These are phyloP conservation scores for Hystrix brachyura DNA, from an alignment of 2,113 vertebrate species.

Conservation along the genomic window DNA sequence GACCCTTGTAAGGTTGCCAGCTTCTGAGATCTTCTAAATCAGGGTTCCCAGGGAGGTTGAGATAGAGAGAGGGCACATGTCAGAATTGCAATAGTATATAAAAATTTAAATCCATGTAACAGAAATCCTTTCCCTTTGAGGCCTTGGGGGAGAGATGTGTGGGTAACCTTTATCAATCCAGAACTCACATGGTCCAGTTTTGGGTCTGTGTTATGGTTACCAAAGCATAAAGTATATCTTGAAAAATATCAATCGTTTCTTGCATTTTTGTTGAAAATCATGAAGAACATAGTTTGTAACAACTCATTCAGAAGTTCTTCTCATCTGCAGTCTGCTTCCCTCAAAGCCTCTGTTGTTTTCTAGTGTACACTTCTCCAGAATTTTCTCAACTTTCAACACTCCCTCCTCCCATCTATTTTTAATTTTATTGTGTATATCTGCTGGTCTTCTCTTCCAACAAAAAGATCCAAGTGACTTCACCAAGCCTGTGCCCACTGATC, in stretches of 20 bases:
- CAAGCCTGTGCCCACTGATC: not conserved
- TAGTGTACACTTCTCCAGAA: not conserved
- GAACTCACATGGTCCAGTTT: not conserved
- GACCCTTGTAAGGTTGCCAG: not conserved
- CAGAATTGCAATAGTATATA: not conserved
- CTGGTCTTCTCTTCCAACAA: not conserved
- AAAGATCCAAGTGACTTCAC: not conserved
- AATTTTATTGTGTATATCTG: not conserved
- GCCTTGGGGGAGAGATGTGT: not conserved
- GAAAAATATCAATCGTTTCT: not conserved
- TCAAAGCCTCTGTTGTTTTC: not conserved
- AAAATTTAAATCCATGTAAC: not conserved
- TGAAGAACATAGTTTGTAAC: not conserved
- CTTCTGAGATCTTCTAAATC: constrained; percentile 27
- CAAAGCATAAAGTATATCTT: constrained; percentile 19
- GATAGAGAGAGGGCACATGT: not conserved
- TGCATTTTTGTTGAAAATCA: constrained; percentile 49
- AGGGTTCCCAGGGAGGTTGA: not conserved
- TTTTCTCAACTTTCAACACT: not conserved
- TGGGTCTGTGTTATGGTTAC: not conserved
- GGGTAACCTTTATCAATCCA: not conserved
- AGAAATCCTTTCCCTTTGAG: not conserved
- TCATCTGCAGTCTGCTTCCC: not conserved
- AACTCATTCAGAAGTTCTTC: not conserved
- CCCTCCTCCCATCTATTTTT: not conserved